Percentiles rank a stretch among this genome's conserved stretches.
Conservation (phyloP, 2,113 vertebrate genomes). For the Nerophis ophidion region DNA sequence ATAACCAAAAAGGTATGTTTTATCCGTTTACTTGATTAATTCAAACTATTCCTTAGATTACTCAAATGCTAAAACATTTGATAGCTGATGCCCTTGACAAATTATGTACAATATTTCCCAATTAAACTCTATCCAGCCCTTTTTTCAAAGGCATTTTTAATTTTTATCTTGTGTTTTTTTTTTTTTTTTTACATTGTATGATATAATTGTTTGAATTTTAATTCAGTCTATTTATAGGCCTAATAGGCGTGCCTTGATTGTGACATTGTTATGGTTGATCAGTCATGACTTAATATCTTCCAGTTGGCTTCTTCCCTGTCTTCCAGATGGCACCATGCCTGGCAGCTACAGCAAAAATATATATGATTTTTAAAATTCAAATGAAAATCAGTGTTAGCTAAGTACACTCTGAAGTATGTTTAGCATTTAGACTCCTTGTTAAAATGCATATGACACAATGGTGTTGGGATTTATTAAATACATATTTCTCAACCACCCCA, state of each 20-base stretch:
- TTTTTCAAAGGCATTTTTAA: too few relatives aligned
- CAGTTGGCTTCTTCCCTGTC: constrained; percentile 67
- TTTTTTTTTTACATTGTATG: neutral
- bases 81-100: too few relatives aligned
- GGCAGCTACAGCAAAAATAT: constrained; percentile 41
- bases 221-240: neutral
- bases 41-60: too few relatives aligned
- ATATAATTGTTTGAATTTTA: neutral
- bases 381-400: constrained; percentile 33
- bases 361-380: too few relatives aligned
- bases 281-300: constrained; percentile 68
- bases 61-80: too few relatives aligned
- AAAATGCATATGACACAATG: constrained; percentile 33
- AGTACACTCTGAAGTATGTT: constrained; percentile 20
- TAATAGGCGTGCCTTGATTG: constrained; percentile 51
- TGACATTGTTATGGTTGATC: constrained; percentile 69
- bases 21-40: too few relatives aligned
- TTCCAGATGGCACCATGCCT: constrained; percentile 67
- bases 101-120: too few relatives aligned
- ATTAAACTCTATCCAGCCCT: too few relatives aligned
- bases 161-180: too few relatives aligned
- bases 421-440: constrained; percentile 29
- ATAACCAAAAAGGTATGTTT: neutral
- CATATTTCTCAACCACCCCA: constrained; percentile 23
- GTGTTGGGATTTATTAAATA: constrained; percentile 28